Evolutionary conservation across 53 echinoderm and acorn worm species (phyloP).

Genomic region (Arbacia lixula): DNA sequence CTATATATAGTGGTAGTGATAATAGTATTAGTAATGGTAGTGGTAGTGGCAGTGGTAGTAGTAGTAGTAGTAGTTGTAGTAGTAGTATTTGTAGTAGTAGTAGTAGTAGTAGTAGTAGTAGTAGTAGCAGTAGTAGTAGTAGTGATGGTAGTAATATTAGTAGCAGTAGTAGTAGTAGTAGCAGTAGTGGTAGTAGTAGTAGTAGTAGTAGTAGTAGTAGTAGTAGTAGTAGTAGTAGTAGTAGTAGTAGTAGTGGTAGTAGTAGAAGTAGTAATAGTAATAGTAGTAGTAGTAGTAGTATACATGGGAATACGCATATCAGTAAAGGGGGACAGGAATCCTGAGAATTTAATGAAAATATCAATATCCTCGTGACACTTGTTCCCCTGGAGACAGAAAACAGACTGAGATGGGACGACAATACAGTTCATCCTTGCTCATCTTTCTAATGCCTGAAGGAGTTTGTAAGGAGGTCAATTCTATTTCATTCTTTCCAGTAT

Average conservation of each 20-base stretch:
- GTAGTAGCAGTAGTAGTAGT: background rate
- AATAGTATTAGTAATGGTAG: background rate
- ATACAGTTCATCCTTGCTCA: too few relatives aligned
- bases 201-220: background rate
- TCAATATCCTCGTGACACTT: too few relatives aligned
- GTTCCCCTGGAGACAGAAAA: too few relatives aligned
- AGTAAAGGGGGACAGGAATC: too few relatives aligned
- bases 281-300: background rate
- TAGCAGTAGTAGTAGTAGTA: background rate
- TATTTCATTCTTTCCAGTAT: too few relatives aligned
- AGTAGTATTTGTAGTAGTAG: background rate
- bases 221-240: background rate
- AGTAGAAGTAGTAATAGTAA: background rate
- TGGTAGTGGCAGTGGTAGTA: background rate
- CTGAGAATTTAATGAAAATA: too few relatives aligned
- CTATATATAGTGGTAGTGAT: background rate
- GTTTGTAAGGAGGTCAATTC: too few relatives aligned
- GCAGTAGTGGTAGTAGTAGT: background rate
- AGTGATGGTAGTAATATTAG: background rate
- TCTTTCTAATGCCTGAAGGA: too few relatives aligned
- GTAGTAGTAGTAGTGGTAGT: background rate
- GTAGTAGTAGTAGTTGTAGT: background rate
- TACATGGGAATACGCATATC: too few relatives aligned
- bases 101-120: background rate
- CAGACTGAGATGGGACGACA: too few relatives aligned